Conservation (phyloP, 2,113 vertebrate genomes). For the Saguinus midas region DNA sequence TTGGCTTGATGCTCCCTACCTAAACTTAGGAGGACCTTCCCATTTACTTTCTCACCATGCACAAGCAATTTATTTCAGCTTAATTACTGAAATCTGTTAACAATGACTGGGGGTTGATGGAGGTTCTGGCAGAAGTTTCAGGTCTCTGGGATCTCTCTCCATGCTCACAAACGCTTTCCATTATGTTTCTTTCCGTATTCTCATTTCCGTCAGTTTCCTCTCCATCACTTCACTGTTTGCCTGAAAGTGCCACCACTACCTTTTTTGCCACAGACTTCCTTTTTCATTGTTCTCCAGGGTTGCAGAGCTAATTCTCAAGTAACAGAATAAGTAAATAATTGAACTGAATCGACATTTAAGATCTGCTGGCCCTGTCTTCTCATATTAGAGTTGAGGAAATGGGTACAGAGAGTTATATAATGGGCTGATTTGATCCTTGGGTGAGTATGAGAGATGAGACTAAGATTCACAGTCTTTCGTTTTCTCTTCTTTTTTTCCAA, state of each 20-base stretch:
- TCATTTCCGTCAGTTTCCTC: background rate
- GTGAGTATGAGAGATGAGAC: background rate
- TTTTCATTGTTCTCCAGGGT: background rate
- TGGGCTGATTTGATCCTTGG: background rate
- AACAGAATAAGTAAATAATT: background rate
- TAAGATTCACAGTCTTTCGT: background rate
- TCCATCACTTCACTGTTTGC: background rate
- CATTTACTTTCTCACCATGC: background rate
- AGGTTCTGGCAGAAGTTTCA: background rate
- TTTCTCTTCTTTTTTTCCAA: conserved; percentile 12
- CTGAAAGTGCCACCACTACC: background rate
- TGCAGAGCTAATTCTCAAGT: background rate
- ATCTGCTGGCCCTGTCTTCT: background rate
- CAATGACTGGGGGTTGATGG: background rate
- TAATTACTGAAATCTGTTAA: background rate
- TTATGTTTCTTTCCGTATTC: background rate
- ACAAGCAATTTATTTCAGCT: background rate
- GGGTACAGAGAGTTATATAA: background rate
- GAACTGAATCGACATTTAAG: background rate
- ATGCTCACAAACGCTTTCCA: background rate
- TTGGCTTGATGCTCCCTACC: background rate
- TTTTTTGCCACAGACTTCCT: background rate
- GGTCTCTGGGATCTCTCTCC: background rate
- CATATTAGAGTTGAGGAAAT: background rate
- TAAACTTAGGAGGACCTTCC: background rate